Base-by-base conservation (phyloP, 2,888 invertebrate genomes). In the Ganaspis brasiliensis region DNA sequence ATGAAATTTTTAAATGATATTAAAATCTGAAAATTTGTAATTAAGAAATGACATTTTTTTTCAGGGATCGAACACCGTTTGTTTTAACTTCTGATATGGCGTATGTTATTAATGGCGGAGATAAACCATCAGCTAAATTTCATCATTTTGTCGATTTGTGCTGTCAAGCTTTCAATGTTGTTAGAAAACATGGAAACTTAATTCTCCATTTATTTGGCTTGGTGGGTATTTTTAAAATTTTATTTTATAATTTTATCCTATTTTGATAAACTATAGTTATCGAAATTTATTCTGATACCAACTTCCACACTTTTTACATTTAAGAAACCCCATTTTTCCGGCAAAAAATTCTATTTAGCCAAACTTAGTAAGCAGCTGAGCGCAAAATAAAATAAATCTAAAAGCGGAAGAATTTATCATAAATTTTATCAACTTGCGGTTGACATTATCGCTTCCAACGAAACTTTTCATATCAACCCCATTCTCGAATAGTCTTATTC, bases 1-100 rank as follows among this genome's bases (percentile, higher is more conserved):
- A n/a, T n/a, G n/a, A n/a, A n/a, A n/a, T n/a, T n/a, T n/a, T n/a
- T n/a, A n/a, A n/a, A n/a, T n/a, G n/a, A n/a, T n/a, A n/a, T n/a
- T n/a, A n/a, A n/a, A n/a, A n/a, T n/a, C n/a, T n/a, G n/a, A n/a
- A n/a, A n/a, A n/a, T n/a, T n/a, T n/a, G n/a, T n/a, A n/a, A n/a
- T n/a, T n/a, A n/a, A n/a, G n/a, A n/a, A n/a, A n/a, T n/a, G n/a
- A n/a, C n/a, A n/a, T n/a, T 52, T 6, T 67, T 26, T 61, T 72
- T 24, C 31, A 97, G 99, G 87, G 99, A 99, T 92, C 96, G 99
- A 14, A 97, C 98, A 0, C 99, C 99, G 0, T 99, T 99, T 93
- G 98, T 99, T 0, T 92, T 99, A 75, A 99, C 99, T 0, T 97
- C 98, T 35, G 99, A 99, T 91, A 99, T 99, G 99, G 99, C 97